A percentile compares a stretch with the other conserved stretches of the same genome.
phyloP scores from a whole-genome alignment of 92 coral and sea anemone species.

The Epizoanthus ramosus region DNA sequence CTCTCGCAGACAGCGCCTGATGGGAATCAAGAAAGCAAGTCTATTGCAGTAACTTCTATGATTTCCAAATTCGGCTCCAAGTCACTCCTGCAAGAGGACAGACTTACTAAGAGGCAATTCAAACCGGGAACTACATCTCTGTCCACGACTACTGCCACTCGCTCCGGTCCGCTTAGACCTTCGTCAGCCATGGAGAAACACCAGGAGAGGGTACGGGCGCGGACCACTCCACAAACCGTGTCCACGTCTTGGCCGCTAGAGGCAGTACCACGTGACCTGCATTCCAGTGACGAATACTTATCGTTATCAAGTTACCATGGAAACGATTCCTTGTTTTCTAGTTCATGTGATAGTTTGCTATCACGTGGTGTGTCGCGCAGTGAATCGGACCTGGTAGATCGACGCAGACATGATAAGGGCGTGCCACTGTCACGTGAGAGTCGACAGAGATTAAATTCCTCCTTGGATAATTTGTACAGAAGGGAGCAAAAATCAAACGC shows the following conservation, averaged over 20 bases:
- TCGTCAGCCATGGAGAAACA: slow-evolving; percentile 52
- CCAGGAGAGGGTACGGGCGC: background rate
- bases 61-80: slow-evolving; percentile 77
- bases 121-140: slow-evolving; percentile 44
- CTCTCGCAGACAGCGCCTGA: slow-evolving; percentile 52
- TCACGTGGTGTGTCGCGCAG: slow-evolving; percentile 24
- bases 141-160: slow-evolving; percentile 2
- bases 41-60: slow-evolving; percentile 75
- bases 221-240: background rate
- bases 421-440: slow-evolving; percentile 29
- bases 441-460: slow-evolving; percentile 35
- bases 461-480: slow-evolving; percentile 27
- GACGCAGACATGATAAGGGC: background rate
- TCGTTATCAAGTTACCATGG: slow-evolving; percentile 2
- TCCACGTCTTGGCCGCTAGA: slow-evolving; percentile 40
- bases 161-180: slow-evolving; percentile 71
- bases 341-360: slow-evolving; percentile 34
- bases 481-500: background rate
- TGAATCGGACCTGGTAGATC: slow-evolving; percentile 13
- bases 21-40: slow-evolving; percentile 35
- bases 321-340: slow-evolving; percentile 37
- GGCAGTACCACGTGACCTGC: background rate
- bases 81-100: slow-evolving; percentile 74
- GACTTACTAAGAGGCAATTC: slow-evolving; percentile 69
- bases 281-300: slow-evolving; percentile 20